Evolutionary conservation across 2,888 invertebrate species (phyloP), one percentile per base, ranked within the genome.

Genomic region (Omphaloscelis lunosa): DNA sequence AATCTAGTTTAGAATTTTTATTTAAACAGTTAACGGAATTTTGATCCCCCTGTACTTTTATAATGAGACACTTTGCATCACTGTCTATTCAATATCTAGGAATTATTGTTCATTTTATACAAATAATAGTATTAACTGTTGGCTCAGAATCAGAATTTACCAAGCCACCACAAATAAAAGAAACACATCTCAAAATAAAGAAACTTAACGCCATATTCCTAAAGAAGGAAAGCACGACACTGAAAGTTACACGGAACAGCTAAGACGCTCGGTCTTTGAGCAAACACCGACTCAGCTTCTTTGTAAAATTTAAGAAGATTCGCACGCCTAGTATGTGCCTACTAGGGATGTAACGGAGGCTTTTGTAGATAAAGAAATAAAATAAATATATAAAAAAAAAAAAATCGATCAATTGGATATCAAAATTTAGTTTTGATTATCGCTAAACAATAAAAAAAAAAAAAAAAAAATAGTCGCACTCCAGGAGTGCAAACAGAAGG

Each of bases 251-350:
- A 75, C 75, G 61, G 81, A 62, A 69, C 73, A 75, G 74, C 90
- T 89, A 88, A 88, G 87, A 83, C 86, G 81, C 84, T 90, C 83
- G 89, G 90, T 89, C 88, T 88, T 88, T 89, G 84, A 83, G 87
- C 89, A 93, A 92, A 93, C 90, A 91, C 82, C 72, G 78, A 89
- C 90, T 91, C 90, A 87, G 89, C 87, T 89, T 88, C 89, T 92
- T 91, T 90, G 89, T 90, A 88, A 88, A 91, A 91, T 91, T 90
- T 90, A 82, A 85, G 87, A 86, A 89, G 82, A 85, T 83, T 80
- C 45, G 79, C 83, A 83, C 80, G 86, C 84, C 78, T 69, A 70
- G 72, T 65, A 11, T 75, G 45, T 56, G 34, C 23, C 23, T 23
- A 17, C 9, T 68, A 39, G 34, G 62, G 68, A 12, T 68, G 61